Evolutionary conservation across 2,797 vertebrate genomes (phyloP).

Genomic region (Otolemur crassicaudatus): DNA sequence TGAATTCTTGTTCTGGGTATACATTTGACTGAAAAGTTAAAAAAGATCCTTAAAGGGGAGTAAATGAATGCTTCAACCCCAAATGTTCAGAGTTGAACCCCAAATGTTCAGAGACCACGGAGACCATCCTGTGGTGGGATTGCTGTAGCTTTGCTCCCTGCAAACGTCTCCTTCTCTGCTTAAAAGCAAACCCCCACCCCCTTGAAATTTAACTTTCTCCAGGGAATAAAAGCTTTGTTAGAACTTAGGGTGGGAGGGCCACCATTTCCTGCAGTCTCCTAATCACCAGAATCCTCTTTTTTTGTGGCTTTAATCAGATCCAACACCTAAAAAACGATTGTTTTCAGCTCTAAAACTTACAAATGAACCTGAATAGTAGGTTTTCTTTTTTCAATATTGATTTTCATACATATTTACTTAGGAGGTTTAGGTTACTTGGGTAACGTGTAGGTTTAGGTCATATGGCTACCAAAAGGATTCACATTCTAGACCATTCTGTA

Average conservation of each 20-base stretch:
- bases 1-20: background rate
- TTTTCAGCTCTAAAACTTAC: conserved; percentile 22
- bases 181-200: background rate
- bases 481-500: background rate
- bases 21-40: conserved; percentile 33
- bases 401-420: conserved; percentile 48
- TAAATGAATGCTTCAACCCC: background rate
- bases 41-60: background rate
- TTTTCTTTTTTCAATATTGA: background rate
- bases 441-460: background rate
- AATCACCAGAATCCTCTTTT: background rate
- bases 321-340: background rate
- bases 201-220: background rate
- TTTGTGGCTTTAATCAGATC: conserved; percentile 21
- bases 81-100: background rate
- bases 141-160: background rate
- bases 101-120: background rate
- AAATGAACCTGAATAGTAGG: background rate
- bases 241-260: background rate
- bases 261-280: background rate
- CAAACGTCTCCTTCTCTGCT: background rate
- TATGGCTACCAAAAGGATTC: background rate
- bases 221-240: background rate
- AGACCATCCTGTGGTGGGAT: background rate
- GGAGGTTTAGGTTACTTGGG: background rate